These are phyloP conservation scores for Cephalotes varians DNA, from an alignment of 2,888 invertebrate genomes.

Conservation along the genomic window DNA sequence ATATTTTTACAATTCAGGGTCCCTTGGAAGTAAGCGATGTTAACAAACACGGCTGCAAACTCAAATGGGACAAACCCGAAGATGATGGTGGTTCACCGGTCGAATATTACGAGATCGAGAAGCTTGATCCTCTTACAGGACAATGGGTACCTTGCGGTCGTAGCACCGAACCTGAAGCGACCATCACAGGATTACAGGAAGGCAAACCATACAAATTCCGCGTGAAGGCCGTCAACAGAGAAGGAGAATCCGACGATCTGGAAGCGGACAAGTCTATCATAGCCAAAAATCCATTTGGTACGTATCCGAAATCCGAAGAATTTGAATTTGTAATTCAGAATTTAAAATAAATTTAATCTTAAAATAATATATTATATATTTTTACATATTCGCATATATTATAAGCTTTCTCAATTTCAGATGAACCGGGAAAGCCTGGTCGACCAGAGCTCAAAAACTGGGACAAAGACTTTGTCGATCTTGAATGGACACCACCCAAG, in stretches of 20 bases:
- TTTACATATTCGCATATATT: neutral
- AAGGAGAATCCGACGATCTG: conserved; percentile 98
- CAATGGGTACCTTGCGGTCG: conserved; percentile 97
- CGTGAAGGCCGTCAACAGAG: conserved; percentile 98
- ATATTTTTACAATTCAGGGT: conserved; percentile 86
- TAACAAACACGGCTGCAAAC: conserved; percentile 96
- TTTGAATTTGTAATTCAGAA: neutral
- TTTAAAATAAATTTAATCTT: neutral
- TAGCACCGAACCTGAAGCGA: conserved; percentile 94
- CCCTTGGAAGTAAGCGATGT: conserved; percentile 96
- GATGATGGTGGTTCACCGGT: conserved; percentile 98
- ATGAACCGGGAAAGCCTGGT: conserved; percentile 97
- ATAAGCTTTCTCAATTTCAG: conserved; percentile 84
- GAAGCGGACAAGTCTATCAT: conserved; percentile 97
- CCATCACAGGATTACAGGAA: conserved; percentile 93
- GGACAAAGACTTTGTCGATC: conserved; percentile 98
- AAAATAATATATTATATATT: neutral
- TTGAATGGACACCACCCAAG: conserved; percentile 96
- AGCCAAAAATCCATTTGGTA: conserved; percentile 99
- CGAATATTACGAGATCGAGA: conserved; percentile 98
- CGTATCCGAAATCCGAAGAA: neutral
- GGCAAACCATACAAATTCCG: conserved; percentile 99
- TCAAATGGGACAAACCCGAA: conserved; percentile 97
- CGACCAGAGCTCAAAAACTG: conserved; percentile 96
- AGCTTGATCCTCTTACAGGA: conserved; percentile 95